Conservation (phyloP, 37 sponge, comb jelly and placozoan species). For the Crambe crambe region DNA sequence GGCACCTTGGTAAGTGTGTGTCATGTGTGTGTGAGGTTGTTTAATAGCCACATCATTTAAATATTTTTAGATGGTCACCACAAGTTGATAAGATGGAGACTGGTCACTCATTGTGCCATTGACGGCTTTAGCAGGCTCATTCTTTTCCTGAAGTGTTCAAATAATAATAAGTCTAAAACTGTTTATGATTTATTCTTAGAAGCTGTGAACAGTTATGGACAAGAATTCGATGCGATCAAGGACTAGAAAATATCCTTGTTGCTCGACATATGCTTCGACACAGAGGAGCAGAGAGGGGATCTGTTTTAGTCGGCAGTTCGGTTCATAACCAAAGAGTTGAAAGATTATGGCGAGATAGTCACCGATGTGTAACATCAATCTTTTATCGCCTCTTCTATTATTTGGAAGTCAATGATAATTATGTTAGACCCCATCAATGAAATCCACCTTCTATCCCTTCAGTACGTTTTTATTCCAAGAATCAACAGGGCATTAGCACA, state of each 20-base stretch:
- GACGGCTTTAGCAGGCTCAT: conserved; percentile 64
- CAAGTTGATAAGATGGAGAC: conserved; percentile 70
- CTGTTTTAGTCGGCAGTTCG: conserved; percentile 46
- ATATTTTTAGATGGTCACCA: too few species aligned
- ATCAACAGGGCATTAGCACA: too few species aligned
- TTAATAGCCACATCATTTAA: too few species aligned
- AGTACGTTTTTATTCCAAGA: too few species aligned
- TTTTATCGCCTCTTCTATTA: too few species aligned
- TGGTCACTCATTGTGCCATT: conserved; percentile 61
- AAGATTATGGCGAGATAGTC: too few species aligned
- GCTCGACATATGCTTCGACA: conserved; percentile 49
- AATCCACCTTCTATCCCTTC: too few species aligned
- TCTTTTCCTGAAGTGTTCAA: conserved; percentile 41
- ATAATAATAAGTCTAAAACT: conserved; percentile 61
- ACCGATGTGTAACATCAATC: too few species aligned
- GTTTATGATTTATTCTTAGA: conserved; percentile 42
- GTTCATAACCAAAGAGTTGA: conserved; percentile 63
- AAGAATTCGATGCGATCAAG: conserved; percentile 56
- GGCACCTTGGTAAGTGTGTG: too few species aligned
- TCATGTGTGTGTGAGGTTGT: too few species aligned
- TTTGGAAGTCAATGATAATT: too few species aligned
- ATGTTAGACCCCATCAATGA: too few species aligned
- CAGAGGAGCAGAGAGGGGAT: conserved; percentile 33
- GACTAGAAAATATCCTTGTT: conserved; percentile 42
- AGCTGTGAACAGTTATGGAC: conserved; percentile 42